Evolutionary conservation across 1,140 invertebrate genomes (phyloP).

Genomic region (Calephelis virginiensis): DNA sequence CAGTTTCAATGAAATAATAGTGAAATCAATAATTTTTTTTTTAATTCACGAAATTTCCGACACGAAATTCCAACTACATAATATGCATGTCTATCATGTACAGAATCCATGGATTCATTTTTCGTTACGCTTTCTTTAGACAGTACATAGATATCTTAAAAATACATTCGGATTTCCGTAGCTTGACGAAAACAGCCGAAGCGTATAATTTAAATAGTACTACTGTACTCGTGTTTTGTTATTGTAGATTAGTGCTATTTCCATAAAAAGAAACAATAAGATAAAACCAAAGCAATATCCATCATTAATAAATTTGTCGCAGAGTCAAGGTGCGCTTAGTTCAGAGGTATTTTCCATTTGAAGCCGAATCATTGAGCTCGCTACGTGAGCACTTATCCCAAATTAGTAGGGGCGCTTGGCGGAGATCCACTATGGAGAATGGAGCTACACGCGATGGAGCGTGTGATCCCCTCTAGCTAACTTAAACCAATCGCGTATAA

Average conservation of each 20-base stretch:
- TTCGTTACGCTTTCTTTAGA: too few species aligned
- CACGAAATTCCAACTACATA: too few species aligned
- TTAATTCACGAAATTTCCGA: too few species aligned
- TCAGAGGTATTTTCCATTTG: conserved; percentile 54
- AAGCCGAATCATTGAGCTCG: conserved; percentile 47
- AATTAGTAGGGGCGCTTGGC: conserved; percentile 52
- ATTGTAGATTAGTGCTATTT: conserved; percentile 6
- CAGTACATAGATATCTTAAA: too few species aligned
- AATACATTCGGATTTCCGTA: too few species aligned
- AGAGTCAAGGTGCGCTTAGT: conserved; percentile 31
- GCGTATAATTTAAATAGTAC: too few species aligned
- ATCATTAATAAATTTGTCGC: conserved; percentile 23
- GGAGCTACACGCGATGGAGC: conserved; percentile 48
- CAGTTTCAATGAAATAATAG: too few species aligned
- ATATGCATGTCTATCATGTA: too few species aligned
- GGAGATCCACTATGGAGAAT: conserved; percentile 35
- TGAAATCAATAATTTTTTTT: too few species aligned
- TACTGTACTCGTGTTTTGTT: background rate
- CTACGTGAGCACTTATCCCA: conserved; percentile 60
- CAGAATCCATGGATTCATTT: too few species aligned
- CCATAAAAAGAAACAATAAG: conserved; percentile 17
- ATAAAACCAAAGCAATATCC: conserved; percentile 17
- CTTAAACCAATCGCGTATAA: conserved; percentile 39
- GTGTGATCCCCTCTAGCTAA: conserved; percentile 48
- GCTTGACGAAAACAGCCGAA: too few species aligned